Conservation (phyloP, 2,888 invertebrate genomes). For the Coleophora deauratella region DNA sequence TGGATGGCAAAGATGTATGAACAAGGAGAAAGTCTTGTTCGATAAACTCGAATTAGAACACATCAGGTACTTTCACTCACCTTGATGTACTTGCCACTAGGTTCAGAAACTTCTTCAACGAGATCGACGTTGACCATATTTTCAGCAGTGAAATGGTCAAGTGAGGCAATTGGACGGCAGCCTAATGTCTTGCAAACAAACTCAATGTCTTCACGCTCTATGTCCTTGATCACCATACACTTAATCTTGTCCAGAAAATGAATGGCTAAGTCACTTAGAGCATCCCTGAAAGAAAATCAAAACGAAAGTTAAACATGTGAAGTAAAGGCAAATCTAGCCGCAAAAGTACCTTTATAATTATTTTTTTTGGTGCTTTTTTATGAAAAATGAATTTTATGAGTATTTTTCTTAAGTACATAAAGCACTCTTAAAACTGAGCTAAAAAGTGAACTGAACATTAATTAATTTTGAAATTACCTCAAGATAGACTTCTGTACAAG, state of each 20-base stretch:
- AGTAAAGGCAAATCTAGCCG: too few species aligned
- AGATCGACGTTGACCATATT: conserved; percentile 93
- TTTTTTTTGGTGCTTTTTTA: too few species aligned
- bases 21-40: too few species aligned
- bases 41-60: too few species aligned
- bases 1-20: too few species aligned
- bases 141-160: conserved; percentile 97
- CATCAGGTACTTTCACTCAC: conserved; percentile 57
- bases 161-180: conserved; percentile 97
- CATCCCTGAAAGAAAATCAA: conserved; percentile 81
- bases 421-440: too few species aligned
- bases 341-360: too few species aligned
- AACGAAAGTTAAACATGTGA: conserved; percentile 1
- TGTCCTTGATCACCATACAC: conserved; percentile 97
- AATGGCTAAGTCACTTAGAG: conserved; percentile 95
- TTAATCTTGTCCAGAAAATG: conserved; percentile 99
- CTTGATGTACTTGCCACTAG: conserved; percentile 93
- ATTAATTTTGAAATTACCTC: conserved; percentile 64
- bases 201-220: conserved; percentile 98
- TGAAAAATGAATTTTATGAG: too few species aligned
- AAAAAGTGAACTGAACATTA: too few species aligned
- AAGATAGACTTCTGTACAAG: conserved; percentile 88
- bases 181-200: conserved; percentile 96
- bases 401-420: too few species aligned
- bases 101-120: conserved; percentile 94